Percentiles rank a stretch among this genome's conserved stretches.
Evolutionary conservation across 2,888 invertebrate genomes (phyloP).

Genomic region (Melinaea menophilus): DNA sequence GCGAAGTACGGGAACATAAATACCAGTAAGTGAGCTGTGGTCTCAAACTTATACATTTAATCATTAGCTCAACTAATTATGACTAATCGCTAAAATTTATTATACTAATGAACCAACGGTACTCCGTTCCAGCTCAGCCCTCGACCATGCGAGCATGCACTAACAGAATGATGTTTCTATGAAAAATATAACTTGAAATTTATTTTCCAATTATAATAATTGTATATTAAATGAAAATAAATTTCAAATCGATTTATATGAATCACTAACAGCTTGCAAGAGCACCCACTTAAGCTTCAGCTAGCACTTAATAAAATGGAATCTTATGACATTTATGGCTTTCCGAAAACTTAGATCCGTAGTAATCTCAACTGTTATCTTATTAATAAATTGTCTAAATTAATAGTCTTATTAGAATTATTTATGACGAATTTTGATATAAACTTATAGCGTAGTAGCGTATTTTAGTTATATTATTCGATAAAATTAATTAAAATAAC

Average conservation of each 20-base stretch:
- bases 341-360: conserved; percentile 25
- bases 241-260: conserved; percentile 46
- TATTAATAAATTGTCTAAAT: neutral
- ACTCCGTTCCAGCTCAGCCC: conserved; percentile 57
- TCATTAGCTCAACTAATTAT: conserved; percentile 67
- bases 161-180: conserved; percentile 43
- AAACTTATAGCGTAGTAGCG: neutral
- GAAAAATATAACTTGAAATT: conserved; percentile 38
- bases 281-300: conserved; percentile 61
- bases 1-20: conserved; percentile 73
- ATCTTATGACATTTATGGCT: conserved; percentile 31
- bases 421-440: neutral
- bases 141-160: conserved; percentile 60
- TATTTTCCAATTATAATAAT: conserved; percentile 38
- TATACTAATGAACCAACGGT: conserved; percentile 64
- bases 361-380: conserved; percentile 20
- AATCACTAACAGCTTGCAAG: conserved; percentile 70
- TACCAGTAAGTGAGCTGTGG: conserved; percentile 77
- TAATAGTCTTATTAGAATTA: no score
- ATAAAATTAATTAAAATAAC: conserved; percentile 10
- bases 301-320: conserved; percentile 45
- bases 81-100: conserved; percentile 66
- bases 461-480: neutral
- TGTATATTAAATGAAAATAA: conserved; percentile 43
- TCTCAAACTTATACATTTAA: conserved; percentile 71